Conservation (phyloP, 2,113 vertebrate genomes). For the Phalacrocorax brasilianus region DNA sequence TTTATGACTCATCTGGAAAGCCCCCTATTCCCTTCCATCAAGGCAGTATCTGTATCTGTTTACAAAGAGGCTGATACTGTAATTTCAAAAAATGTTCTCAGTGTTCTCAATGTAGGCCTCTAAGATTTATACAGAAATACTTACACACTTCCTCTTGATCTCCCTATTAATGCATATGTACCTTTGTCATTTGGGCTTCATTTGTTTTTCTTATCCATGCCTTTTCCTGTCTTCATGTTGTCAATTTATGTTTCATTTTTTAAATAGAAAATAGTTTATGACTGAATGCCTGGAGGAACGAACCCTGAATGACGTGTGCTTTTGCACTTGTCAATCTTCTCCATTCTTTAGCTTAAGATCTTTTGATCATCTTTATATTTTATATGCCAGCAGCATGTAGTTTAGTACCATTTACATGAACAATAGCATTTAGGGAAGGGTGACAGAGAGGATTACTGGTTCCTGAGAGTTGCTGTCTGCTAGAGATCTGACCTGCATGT, state of each 20-base stretch:
- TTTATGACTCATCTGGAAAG: not conserved
- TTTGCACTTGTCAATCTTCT: conserved; percentile 63
- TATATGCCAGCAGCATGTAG: conserved; percentile 16
- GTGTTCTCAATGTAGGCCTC: not conserved
- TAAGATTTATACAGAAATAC: not conserved
- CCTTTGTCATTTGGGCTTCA: not conserved
- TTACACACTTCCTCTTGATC: not conserved
- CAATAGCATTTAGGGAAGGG: not conserved
- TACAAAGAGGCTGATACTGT: not conserved
- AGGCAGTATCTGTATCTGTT: not conserved
- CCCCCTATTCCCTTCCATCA: not conserved
- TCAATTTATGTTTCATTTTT: conserved; percentile 29
- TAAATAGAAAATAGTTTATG: conserved; percentile 51
- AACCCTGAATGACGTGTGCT: conserved; percentile 37
- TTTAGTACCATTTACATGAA: conserved; percentile 20
- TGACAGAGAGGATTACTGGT: not conserved
- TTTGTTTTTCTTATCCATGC: conserved; percentile 27
- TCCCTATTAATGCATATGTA: not conserved
- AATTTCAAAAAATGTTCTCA: not conserved
- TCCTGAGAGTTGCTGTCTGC: not conserved
- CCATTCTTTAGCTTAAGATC: conserved; percentile 24
- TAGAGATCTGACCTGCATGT: not conserved
- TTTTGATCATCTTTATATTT: conserved; percentile 32
- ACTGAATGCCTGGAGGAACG: not conserved
- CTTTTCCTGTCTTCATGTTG: conserved; percentile 20